These are phyloP conservation scores for Oryctes rhinoceros DNA, from an alignment of 1,140 invertebrate genomes.

Conservation along the genomic window DNA sequence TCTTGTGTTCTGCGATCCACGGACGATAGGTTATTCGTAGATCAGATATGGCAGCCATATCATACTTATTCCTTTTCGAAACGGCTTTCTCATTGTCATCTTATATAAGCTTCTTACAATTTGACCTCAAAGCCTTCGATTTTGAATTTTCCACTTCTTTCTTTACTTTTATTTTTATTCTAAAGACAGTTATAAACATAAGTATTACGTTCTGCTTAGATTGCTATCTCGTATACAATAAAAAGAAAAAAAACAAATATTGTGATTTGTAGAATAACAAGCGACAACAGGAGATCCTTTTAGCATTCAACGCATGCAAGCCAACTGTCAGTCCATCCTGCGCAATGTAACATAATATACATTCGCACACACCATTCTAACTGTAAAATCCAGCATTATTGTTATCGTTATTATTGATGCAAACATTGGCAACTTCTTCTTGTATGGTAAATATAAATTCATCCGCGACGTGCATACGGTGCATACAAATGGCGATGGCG, in stretches of 20 bases:
- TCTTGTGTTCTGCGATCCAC: too few relatives aligned
- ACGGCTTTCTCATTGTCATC: too few relatives aligned
- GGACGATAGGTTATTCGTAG: too few relatives aligned
- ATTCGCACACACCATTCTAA: not conserved
- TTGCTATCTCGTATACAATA: not conserved
- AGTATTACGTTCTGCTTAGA: too few relatives aligned
- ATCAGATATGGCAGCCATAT: too few relatives aligned
- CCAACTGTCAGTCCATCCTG: not conserved
- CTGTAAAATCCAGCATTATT: constrained; percentile 24
- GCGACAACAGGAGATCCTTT: not conserved
- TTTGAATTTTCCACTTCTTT: too few relatives aligned
- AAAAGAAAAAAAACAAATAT: not conserved
- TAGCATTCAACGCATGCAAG: not conserved
- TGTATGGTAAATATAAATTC: constrained; percentile 22
- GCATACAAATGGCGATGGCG: not conserved
- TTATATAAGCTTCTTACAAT: too few relatives aligned
- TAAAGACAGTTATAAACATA: too few relatives aligned
- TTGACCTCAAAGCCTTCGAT: too few relatives aligned
- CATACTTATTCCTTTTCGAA: too few relatives aligned
- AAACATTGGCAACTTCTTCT: not conserved
- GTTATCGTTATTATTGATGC: constrained; percentile 26
- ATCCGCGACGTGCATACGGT: not conserved
- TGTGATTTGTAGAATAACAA: too few relatives aligned
- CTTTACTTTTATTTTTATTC: too few relatives aligned
- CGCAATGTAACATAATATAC: not conserved